These are phyloP conservation scores for Notarius lentiginosus DNA, from an alignment of 2,113 vertebrate species.

Conservation along the genomic window DNA sequence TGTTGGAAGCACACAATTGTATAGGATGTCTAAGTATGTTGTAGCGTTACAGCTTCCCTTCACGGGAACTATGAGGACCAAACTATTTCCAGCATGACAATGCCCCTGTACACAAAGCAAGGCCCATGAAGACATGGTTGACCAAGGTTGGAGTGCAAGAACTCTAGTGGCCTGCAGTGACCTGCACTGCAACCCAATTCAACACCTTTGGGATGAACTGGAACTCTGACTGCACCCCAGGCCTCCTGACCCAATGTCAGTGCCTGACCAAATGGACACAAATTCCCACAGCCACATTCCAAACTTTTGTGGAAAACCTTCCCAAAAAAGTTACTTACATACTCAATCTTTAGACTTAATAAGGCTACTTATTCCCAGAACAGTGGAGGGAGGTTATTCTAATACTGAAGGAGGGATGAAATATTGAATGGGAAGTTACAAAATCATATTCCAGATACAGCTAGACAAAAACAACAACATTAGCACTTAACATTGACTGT, in stretches of 20 bases:
- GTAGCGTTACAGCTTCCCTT: no score
- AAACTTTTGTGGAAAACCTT: background rate
- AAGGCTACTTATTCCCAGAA: background rate
- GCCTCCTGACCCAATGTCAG: background rate
- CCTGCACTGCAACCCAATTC: background rate
- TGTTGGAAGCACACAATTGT: no score
- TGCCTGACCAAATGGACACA: background rate
- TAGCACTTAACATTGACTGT: background rate
- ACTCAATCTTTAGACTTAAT: background rate
- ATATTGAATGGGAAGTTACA: background rate
- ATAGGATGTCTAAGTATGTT: no score
- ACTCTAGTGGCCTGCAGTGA: background rate
- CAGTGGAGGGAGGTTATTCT: background rate
- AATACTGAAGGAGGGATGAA: background rate
- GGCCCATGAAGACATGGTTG: no score
- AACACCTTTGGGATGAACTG: background rate
- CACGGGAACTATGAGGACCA: no score
- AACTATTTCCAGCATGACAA: no score
- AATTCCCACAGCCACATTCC: background rate
- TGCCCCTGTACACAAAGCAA: no score
- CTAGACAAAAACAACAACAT: background rate
- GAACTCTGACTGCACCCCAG: background rate
- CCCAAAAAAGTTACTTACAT: background rate
- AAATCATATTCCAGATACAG: background rate
- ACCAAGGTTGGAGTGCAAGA: background rate